Base-by-base conservation (phyloP, 1,140 invertebrate genomes). In the Tetraneura akinire region DNA sequence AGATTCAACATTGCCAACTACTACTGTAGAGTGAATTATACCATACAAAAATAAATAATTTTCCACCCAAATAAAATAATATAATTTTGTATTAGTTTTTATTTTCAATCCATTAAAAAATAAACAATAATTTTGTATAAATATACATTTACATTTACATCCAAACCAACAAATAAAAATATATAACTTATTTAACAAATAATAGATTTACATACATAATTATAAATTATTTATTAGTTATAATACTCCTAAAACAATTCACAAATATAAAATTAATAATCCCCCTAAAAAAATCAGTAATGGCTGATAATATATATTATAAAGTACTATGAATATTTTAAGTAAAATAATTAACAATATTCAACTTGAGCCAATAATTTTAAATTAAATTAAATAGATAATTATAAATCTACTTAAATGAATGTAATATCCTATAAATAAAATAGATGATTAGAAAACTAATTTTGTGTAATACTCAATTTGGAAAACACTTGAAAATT, bases 81-180 rank as follows among this genome's bases (percentile, higher is more conserved):
- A 29, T 3, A 18, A 26, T 18, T 26, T 49, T 49, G 47, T 49
- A 26, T 26, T 49, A 18, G 9, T 70, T 70, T 47, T 16, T 70
- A 23, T 45, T 45, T 45, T 13, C 10, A 47, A 49, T 47, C 68
- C 68, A 42, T 6, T 70, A 26, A 70, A 1, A 14, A 6, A n/a
- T 26, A 49, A 70, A 70, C 23, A 70, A 49, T 18, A 70, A 62
- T 16, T 57, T 16, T 45, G 14, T 29, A 29, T 32, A 62, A 47
- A 70, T 47, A 70, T 66, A 70, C 21, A 70, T 70, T 70, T 53
- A n/a, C 18, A 73, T 53, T 42, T 32, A 73, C 70, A 73, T 55
- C 71, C 51, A 53, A 45, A 55, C 53, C 29, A 57, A 47, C 18
- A 57, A 78, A 57, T 60, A 60, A 60, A 57, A 78, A 57, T 74